These are phyloP conservation scores for Neotoxoptera formosana DNA, from an alignment of 1,140 invertebrate species.

Conservation along the genomic window DNA sequence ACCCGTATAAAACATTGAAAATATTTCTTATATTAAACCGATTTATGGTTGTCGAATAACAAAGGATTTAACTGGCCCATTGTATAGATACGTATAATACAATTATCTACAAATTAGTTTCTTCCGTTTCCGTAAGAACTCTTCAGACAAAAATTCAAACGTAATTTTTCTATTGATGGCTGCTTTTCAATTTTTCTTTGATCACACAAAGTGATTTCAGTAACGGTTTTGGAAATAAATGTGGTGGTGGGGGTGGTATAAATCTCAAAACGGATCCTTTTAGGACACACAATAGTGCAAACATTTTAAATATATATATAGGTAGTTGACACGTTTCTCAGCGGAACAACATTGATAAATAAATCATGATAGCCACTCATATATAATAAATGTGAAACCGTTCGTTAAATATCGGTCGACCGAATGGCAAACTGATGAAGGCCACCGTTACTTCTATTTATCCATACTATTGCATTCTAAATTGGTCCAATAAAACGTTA, in stretches of 20 bases:
- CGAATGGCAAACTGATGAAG: not conserved
- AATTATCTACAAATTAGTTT: constrained; percentile 4
- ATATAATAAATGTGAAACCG: not conserved
- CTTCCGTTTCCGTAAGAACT: not conserved
- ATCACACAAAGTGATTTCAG: not conserved
- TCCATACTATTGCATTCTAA: not conserved
- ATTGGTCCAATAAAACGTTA: not conserved
- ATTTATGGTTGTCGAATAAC: not conserved
- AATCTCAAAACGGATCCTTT: not conserved
- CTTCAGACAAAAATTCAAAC: not conserved
- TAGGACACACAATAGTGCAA: too few species aligned
- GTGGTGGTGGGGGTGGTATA: too few species aligned
- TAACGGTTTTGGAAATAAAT: not conserved
- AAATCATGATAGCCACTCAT: not conserved
- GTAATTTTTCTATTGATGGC: not conserved
- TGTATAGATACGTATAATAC: not conserved
- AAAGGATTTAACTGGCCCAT: not conserved
- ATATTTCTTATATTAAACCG: not conserved
- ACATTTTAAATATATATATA: not conserved
- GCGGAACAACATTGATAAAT: not conserved
- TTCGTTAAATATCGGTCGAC: not conserved
- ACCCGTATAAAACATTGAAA: not conserved
- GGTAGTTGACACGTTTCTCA: not conserved
- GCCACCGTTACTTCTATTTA: not conserved
- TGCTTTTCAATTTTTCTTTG: not conserved